phyloP scores from a whole-genome alignment of 2,888 invertebrate species.

The Euproctis similis region DNA sequence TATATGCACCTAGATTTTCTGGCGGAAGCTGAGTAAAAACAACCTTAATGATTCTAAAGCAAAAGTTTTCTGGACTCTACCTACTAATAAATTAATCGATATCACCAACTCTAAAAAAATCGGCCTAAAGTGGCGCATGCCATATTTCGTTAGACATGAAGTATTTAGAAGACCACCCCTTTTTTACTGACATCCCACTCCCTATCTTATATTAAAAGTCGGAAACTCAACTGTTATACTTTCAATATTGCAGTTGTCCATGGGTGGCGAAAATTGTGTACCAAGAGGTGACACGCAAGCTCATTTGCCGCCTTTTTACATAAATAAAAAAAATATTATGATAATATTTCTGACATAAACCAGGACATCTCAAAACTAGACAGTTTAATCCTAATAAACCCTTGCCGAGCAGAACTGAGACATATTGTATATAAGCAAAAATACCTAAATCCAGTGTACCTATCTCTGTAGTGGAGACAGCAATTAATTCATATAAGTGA shows the following conservation, averaged over 20 bases:
- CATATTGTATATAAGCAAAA: constrained; percentile 19
- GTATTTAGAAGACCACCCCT: neutral
- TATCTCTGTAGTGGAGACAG: constrained; percentile 18
- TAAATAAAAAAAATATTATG: no score
- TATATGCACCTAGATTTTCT: constrained; percentile 1
- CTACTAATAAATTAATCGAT: no score
- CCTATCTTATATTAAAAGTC: no score
- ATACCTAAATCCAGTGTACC: constrained; percentile 16
- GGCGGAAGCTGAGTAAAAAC: neutral
- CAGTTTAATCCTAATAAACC: constrained; percentile 6
- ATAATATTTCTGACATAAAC: neutral
- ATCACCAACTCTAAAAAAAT: neutral
- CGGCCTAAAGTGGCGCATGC: no score
- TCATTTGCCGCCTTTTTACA: no score
- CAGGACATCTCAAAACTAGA: neutral
- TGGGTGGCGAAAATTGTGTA: no score
- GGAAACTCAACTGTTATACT: no score
- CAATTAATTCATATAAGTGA: constrained; percentile 35
- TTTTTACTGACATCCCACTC: no score
- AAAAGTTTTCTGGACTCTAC: neutral
- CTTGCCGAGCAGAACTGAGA: constrained; percentile 11
- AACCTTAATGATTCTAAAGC: neutral
- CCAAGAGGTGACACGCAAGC: no score
- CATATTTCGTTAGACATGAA: neutral
- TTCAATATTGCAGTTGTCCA: no score